phyloP scores from a whole-genome alignment of 2,888 invertebrate species.

The Mesoligia furuncula region DNA sequence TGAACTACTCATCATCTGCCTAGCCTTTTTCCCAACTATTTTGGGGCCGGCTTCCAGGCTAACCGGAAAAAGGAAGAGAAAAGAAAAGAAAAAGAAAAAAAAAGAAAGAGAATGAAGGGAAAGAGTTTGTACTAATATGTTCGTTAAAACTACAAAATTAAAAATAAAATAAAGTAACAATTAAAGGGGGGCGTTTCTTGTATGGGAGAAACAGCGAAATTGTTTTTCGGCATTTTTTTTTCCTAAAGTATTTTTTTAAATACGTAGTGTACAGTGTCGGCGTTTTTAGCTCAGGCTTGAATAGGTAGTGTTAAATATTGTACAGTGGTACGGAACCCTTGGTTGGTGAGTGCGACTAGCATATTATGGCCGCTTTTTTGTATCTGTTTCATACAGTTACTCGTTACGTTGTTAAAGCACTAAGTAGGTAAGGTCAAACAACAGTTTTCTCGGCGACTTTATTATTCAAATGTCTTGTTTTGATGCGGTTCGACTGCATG shows the following conservation, averaged over 20 bases:
- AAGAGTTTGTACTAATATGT: no score
- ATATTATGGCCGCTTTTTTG: constrained; percentile 26
- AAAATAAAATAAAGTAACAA: no score
- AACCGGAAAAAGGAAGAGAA: no score
- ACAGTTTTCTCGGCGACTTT: constrained; percentile 53
- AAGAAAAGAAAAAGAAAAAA: no score
- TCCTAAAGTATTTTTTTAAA: not conserved
- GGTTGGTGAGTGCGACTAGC: not conserved
- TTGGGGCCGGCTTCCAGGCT: no score
- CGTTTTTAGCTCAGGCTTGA: not conserved
- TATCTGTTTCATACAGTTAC: constrained; percentile 25
- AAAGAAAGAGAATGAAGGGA: no score
- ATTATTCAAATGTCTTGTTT: constrained; percentile 60
- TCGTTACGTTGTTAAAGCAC: constrained; percentile 7
- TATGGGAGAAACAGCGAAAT: not conserved
- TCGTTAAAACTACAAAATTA: no score
- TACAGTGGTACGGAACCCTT: not conserved
- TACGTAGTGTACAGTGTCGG: no score
- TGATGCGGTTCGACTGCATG: constrained; percentile 62
- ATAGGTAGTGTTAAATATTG: not conserved
- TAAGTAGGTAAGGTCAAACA: constrained; percentile 63
- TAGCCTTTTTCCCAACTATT: no score
- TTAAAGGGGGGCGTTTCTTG: not conserved
- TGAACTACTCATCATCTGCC: no score
- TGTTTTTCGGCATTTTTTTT: not conserved